phyloP scores from a whole-genome alignment of 1,140 invertebrate genomes.

The Helicoverpa zea region DNA sequence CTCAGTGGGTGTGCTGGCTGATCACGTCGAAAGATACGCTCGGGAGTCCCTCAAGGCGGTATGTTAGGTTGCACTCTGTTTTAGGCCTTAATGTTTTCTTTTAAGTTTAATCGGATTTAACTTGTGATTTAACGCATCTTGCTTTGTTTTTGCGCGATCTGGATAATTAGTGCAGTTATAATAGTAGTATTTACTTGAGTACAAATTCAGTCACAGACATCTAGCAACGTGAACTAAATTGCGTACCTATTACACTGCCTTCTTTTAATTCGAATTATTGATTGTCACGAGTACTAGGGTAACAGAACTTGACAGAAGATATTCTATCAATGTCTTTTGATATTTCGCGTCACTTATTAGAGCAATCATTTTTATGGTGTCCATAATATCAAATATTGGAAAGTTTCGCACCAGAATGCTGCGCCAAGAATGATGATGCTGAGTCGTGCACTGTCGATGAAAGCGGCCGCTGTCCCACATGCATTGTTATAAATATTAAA shows the following conservation, averaged over 20 bases:
- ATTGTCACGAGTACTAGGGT: no score
- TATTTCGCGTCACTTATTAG: neutral
- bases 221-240: neutral
- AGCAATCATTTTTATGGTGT: constrained; percentile 20
- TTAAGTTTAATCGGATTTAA: neutral
- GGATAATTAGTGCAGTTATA: no score
- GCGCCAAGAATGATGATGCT: constrained; percentile 64
- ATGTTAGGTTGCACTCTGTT: constrained; percentile 26
- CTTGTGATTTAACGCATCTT: neutral
- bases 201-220: neutral
- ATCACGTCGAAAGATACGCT: constrained; percentile 37
- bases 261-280: no score
- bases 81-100: neutral
- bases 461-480: constrained; percentile 74
- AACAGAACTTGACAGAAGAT: no score
- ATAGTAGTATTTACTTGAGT: no score
- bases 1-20: constrained; percentile 48
- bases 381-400: constrained; percentile 52
- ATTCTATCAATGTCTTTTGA: neutral
- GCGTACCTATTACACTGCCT: no score
- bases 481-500: constrained; percentile 70
- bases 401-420: constrained; percentile 59
- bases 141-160: no score
- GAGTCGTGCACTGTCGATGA: constrained; percentile 66
- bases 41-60: constrained; percentile 33